These are phyloP conservation scores for Opisthocomus hoazin DNA, from an alignment of 2,113 vertebrate genomes.

Conservation along the genomic window DNA sequence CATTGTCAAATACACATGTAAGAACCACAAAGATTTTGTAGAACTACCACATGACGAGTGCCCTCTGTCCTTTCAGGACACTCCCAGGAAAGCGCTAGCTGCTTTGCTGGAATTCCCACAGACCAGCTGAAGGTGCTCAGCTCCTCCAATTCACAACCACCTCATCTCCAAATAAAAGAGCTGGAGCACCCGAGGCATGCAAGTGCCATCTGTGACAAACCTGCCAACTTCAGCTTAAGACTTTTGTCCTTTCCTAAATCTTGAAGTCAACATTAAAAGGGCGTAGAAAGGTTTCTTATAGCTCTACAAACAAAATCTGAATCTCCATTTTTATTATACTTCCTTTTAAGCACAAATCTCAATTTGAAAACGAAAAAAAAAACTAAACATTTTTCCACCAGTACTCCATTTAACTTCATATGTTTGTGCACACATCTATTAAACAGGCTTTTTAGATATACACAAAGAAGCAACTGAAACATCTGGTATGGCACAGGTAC, in stretches of 20 bases:
- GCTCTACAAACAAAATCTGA: background rate
- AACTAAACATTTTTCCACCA: background rate
- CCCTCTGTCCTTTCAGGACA: background rate
- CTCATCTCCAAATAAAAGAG: background rate
- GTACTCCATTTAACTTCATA: background rate
- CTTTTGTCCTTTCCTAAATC: too few relatives aligned
- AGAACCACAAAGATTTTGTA: background rate
- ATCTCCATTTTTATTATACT: background rate
- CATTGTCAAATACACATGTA: background rate
- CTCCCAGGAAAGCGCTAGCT: background rate
- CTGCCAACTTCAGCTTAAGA: background rate
- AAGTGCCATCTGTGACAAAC: background rate
- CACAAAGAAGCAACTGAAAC: background rate
- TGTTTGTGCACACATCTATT: background rate
- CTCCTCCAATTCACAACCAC: background rate
- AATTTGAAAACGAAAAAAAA: background rate
- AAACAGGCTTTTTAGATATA: background rate
- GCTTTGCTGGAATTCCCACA: background rate
- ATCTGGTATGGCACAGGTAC: background rate
- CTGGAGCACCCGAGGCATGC: background rate
- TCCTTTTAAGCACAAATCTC: background rate
- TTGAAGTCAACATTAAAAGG: background rate
- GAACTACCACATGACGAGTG: background rate
- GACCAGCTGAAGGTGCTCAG: background rate
- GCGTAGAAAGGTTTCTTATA: background rate